phyloP scores from a whole-genome alignment of 2,888 invertebrate species.

The Tillus elongatus region DNA sequence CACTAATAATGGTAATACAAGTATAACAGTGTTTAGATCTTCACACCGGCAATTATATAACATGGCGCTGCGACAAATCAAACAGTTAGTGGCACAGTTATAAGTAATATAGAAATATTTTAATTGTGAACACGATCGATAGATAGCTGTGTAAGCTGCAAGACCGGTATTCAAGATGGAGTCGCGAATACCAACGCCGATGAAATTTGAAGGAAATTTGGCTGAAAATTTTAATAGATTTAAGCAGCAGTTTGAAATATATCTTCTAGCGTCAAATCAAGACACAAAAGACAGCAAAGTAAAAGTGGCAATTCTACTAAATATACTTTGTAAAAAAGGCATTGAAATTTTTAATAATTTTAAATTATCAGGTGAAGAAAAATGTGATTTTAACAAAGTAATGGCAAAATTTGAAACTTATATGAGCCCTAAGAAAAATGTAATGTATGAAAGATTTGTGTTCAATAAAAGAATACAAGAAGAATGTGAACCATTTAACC shows the following conservation, averaged over 20 bases:
- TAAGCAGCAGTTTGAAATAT: conserved; percentile 21
- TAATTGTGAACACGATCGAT: too few species aligned
- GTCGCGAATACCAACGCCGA: conserved; percentile 9
- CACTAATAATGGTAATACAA: conserved; percentile 10
- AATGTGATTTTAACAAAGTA: conserved; percentile 18
- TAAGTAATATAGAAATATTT: too few species aligned
- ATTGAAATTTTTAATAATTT: conserved; percentile 25
- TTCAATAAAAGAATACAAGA: conserved; percentile 18
- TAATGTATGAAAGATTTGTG: conserved; percentile 17
- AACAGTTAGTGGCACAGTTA: neutral
- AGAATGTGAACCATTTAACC: conserved; percentile 20
- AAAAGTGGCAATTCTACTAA: conserved; percentile 22
- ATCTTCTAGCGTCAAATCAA: conserved; percentile 21
- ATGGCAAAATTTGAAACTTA: conserved; percentile 19
- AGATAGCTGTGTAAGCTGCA: too few species aligned
- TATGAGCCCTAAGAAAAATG: conserved; percentile 16
- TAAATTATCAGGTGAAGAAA: conserved; percentile 17
- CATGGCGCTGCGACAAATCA: neutral
- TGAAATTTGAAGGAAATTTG: conserved; percentile 13
- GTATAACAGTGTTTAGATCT: neutral
- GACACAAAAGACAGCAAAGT: conserved; percentile 16
- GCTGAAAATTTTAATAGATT: conserved; percentile 22
- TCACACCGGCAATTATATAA: neutral
- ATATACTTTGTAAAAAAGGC: conserved; percentile 23
- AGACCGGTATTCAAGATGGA: neutral